Percentiles rank a stretch among this genome's conserved stretches.
phyloP scores from a whole-genome alignment of 1,140 invertebrate genomes.

The Pygmarrhopalites habei region DNA sequence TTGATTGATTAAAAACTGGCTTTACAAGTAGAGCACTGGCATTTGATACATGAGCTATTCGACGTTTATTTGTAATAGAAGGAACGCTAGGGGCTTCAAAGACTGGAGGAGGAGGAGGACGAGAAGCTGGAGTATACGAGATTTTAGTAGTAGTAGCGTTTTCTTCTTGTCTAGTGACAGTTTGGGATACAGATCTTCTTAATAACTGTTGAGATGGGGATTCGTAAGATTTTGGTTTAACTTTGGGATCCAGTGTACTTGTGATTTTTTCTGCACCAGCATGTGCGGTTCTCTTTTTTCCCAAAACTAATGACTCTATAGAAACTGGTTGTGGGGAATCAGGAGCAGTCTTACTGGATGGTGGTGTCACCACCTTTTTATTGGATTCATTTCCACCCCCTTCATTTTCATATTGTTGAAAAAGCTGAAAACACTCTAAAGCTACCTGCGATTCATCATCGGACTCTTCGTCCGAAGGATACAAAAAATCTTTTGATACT shows the following conservation, averaged over 20 bases:
- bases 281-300: slow-evolving; percentile 5
- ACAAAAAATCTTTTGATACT: neutral
- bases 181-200: too few relatives aligned
- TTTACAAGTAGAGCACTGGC: slow-evolving; percentile 7
- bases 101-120: too few relatives aligned
- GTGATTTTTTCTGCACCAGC: neutral
- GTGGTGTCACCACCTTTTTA: neutral
- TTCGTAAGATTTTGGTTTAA: neutral
- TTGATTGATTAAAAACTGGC: neutral
- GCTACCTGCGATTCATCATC: neutral
- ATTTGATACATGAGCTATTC: slow-evolving; percentile 10
- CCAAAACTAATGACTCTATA: neutral
- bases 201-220: neutral
- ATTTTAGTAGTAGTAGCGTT: too few relatives aligned
- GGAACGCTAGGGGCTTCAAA: too few relatives aligned
- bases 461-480: slow-evolving; percentile 7
- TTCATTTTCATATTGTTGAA: slow-evolving; percentile 2
- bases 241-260: neutral
- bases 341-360: too few relatives aligned
- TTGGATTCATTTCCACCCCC: neutral
- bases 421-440: slow-evolving; percentile 7
- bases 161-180: too few relatives aligned
- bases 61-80: neutral
- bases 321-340: too few relatives aligned
- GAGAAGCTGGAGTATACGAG: too few relatives aligned